phyloP scores from a whole-genome alignment of 2,888 invertebrate species.

The Eumacrocentrus americanus region DNA sequence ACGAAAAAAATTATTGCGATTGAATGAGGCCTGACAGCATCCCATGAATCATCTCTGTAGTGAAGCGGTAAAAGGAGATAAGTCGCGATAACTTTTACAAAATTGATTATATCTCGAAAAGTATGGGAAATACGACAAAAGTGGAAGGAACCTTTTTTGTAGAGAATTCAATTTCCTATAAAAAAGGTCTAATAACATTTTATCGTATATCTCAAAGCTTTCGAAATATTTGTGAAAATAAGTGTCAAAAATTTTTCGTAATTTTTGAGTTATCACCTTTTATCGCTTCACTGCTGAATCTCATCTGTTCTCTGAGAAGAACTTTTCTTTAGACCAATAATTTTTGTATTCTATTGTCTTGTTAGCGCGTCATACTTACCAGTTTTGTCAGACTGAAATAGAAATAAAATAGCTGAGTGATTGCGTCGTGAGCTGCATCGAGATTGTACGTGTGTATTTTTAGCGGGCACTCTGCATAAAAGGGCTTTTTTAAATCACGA shows the following conservation, averaged over 20 bases:
- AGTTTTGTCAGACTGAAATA: not conserved
- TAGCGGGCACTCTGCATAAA: slow-evolving; percentile 56
- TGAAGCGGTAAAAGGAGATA: not conserved
- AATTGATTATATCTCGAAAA: not conserved
- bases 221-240: not conserved
- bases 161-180: not conserved
- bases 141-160: not conserved
- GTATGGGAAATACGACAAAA: not conserved
- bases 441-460: slow-evolving; percentile 14
- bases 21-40: not conserved
- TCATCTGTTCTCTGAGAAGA: no score
- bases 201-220: not conserved
- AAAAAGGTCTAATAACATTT: not conserved
- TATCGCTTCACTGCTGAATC: no score
- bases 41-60: not conserved
- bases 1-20: not conserved
- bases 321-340: no score
- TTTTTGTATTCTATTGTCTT: not conserved
- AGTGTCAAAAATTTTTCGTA: not conserved
- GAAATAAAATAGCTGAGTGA: not conserved
- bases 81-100: not conserved
- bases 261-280: no score
- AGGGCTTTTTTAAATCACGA: slow-evolving; percentile 55
- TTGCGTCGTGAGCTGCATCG: not conserved
- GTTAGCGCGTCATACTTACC: slow-evolving; percentile 9